A percentile compares a stretch with the other conserved stretches of the same genome.
Evolutionary conservation across 2,888 invertebrate species (phyloP).

Genomic region (Caenorhabditis virilis): DNA sequence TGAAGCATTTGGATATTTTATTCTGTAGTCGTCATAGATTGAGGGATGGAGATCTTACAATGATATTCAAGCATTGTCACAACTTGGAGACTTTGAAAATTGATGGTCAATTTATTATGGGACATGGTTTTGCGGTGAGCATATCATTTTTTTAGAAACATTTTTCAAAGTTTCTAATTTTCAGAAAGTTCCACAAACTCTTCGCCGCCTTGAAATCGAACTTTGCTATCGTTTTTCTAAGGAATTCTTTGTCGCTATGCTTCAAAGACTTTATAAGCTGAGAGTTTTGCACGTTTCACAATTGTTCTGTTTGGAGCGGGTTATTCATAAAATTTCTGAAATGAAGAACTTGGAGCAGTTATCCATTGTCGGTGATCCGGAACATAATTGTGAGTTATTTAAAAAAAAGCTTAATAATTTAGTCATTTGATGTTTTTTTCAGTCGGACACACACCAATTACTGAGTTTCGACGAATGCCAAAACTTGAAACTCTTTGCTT

Average conservation of each 20-base stretch:
- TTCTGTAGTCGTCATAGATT: slow-evolving; percentile 53
- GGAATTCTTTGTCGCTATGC: slow-evolving; percentile 12
- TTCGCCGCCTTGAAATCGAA: slow-evolving; percentile 41
- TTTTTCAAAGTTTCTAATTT: not conserved
- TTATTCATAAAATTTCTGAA: not conserved
- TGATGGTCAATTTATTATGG: slow-evolving; percentile 53
- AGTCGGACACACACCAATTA: not conserved
- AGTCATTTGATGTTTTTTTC: not conserved
- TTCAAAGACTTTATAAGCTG: slow-evolving; percentile 10
- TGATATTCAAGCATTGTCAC: slow-evolving; percentile 48
- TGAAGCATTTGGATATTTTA: slow-evolving; percentile 44
- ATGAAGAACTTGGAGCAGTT: slow-evolving; percentile 13
- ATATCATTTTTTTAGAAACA: not conserved
- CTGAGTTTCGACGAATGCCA: slow-evolving; percentile 31
- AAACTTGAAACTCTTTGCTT: slow-evolving; percentile 38
- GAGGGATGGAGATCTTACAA: slow-evolving; percentile 47
- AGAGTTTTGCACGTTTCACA: slow-evolving; percentile 7
- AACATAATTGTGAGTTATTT: slow-evolving; percentile 3
- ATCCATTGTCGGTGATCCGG: slow-evolving; percentile 24
- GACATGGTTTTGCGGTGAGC: slow-evolving; percentile 50
- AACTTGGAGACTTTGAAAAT: slow-evolving; percentile 45
- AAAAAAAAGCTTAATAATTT: not conserved
- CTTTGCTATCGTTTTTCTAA: slow-evolving; percentile 32
- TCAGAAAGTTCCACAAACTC: slow-evolving; percentile 37
- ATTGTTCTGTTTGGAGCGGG: not conserved